Percentiles rank a stretch among this genome's conserved stretches.
Conservation (phyloP, 2,888 invertebrate genomes). For the Pomacea canaliculata region DNA sequence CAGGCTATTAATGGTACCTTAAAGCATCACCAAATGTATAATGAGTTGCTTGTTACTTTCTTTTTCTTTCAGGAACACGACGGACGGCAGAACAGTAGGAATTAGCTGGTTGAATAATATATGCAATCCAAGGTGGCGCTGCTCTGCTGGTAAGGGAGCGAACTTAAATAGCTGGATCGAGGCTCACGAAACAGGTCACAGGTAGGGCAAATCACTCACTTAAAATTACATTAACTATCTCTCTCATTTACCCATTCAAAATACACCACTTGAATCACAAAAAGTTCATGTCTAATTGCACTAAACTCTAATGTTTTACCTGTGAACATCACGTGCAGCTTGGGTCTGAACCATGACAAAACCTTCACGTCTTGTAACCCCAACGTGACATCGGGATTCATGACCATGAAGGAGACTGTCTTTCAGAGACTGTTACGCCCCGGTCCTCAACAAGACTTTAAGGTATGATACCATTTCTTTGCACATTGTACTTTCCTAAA, state of each 20-base stretch:
- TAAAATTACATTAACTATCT: no score
- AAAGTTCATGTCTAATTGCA: no score
- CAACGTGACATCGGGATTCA: background rate
- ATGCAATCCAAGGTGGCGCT: constrained; percentile 3
- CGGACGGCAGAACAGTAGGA: background rate
- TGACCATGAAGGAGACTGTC: background rate
- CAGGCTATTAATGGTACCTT: no score
- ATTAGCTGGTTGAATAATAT: background rate
- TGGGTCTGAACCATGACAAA: background rate
- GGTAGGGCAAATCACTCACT: background rate
- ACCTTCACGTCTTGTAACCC: background rate
- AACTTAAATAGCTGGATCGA: background rate
- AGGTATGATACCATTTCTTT: no score
- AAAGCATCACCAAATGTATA: background rate
- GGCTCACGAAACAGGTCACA: background rate
- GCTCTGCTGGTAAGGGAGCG: background rate
- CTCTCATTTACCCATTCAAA: background rate
- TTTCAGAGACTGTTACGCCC: background rate
- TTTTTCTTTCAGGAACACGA: background rate
- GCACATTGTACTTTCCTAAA: no score
- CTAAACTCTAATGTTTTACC: no score
- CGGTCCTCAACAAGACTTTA: background rate
- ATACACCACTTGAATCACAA: no score
- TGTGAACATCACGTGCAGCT: background rate
- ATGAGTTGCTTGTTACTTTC: background rate